A percentile compares a stretch with the other conserved stretches of the same genome.
Conservation (phyloP, 2,797 vertebrate genomes). For the Centroberyx gerrardi region DNA sequence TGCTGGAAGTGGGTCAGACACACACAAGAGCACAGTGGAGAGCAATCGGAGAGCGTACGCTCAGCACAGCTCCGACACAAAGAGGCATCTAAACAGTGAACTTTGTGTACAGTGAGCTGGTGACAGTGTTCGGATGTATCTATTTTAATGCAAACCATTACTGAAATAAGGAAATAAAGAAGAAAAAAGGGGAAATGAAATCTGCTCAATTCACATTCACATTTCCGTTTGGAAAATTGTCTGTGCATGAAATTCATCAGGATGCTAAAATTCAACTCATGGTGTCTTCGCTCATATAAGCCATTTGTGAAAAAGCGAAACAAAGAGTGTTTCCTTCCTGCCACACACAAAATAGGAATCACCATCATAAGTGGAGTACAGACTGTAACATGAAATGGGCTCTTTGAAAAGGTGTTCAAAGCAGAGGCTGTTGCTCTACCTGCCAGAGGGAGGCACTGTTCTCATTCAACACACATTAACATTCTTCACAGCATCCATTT, state of each 20-base stretch:
- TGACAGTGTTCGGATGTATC: constrained; percentile 23
- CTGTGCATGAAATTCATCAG: background rate
- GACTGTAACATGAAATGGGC: constrained; percentile 33
- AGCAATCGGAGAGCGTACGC: constrained; percentile 34
- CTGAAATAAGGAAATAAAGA: background rate
- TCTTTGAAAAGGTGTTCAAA: constrained; percentile 43
- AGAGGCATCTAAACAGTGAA: constrained; percentile 51
- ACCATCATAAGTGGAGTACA: constrained; percentile 4
- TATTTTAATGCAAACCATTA: background rate
- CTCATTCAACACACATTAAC: constrained; percentile 58
- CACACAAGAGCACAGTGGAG: constrained; percentile 62
- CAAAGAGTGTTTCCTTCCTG: background rate
- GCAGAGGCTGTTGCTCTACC: constrained; percentile 37
- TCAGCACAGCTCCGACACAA: constrained; percentile 53
- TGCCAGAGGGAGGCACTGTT: constrained; percentile 79
- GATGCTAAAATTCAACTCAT: background rate
- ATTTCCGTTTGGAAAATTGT: background rate
- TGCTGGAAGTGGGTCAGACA: constrained; percentile 80
- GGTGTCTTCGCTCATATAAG: background rate
- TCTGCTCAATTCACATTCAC: background rate
- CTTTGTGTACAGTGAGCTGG: constrained; percentile 21
- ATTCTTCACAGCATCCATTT: constrained; percentile 82
- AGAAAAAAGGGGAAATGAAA: background rate
- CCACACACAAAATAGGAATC: background rate
- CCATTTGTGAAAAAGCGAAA: constrained; percentile 3